Evolutionary conservation across 2,113 vertebrate species (phyloP), one percentile per base, ranked within the genome.

Genomic region (Tautogolabrus adspersus): DNA sequence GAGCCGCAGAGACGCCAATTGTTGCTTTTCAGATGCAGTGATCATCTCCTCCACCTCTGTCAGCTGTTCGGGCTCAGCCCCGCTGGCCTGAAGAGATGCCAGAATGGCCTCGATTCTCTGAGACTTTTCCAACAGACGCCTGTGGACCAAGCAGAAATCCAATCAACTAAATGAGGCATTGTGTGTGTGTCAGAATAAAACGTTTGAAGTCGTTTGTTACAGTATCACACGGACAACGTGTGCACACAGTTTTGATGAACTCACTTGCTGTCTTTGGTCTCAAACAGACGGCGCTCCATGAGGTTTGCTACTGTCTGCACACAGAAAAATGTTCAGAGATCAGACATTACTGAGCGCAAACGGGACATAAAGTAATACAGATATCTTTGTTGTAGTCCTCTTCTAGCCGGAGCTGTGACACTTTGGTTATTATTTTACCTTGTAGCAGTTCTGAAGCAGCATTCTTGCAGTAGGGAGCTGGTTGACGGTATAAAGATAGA

Each of bases 1-100:
- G 65, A 94, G 94, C 21, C 95, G 95, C 7, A 99, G 93, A 5
- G 75, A 92, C 59, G 98, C 96, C 5, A 99, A 94, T 91, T 99
- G 98, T 85, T 98, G 97, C 2, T 95, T 94, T 66, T 99, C 98
- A 0, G 97, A 94, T 9, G 94, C 96, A 0, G 97, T 97, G 94
- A 99, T 96, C 97, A 99, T 98, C 88, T 99, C 98, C 93, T 99
- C 97, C 0, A 99, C 96, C 90, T 99, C 98, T 0, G 95, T 96
- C 19, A 99, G 94, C 91, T 99, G 98, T 0, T 93, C 88, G 0
- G 91, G 89, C 87, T 98, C 97, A 0, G 98, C 97, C 0, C 97
- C 98, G 0, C 96, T 97, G 66, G 96, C 96, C 91, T 99, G 97
- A 94, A 99, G 94, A 1, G 98, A 99, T 0, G 97, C 96, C 56